These are phyloP conservation scores for Phylloscopus trochilus DNA, from an alignment of 2,113 vertebrate genomes.

Conservation along the genomic window DNA sequence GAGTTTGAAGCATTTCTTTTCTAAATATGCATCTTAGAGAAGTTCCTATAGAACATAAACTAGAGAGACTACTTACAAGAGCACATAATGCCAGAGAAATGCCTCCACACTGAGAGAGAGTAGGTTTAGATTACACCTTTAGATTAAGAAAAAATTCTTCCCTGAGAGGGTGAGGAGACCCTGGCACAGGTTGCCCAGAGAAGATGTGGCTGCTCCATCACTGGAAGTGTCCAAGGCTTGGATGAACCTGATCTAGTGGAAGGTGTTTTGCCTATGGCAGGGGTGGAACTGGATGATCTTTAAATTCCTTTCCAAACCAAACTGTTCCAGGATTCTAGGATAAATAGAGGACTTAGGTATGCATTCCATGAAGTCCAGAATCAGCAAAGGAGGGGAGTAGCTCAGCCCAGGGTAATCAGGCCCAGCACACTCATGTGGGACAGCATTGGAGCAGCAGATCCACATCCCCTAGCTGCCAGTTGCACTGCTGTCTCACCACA, in stretches of 20 bases:
- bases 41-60: not conserved
- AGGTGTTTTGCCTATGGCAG: not conserved
- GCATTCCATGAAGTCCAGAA: not conserved
- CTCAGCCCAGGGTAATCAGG: not conserved
- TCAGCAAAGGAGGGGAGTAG: not conserved
- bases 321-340: not conserved
- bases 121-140: not conserved
- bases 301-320: not conserved
- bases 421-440: too few species aligned
- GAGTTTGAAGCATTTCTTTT: not conserved
- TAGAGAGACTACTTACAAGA: not conserved
- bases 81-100: not conserved
- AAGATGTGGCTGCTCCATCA: not conserved
- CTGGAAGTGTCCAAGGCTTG: not conserved
- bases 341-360: not conserved
- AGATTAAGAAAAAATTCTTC: not conserved
- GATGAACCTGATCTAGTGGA: not conserved
- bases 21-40: not conserved
- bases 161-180: not conserved
- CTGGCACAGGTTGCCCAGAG: not conserved
- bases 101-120: not conserved
- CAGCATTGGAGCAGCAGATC: not conserved
- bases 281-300: not conserved
- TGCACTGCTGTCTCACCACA: not conserved
- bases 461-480: not conserved